A percentile compares a stretch with the other conserved stretches of the same genome.
These are phyloP conservation scores for Drosophila lacicola DNA, from an alignment of 2,888 invertebrate genomes.

Conservation along the genomic window DNA sequence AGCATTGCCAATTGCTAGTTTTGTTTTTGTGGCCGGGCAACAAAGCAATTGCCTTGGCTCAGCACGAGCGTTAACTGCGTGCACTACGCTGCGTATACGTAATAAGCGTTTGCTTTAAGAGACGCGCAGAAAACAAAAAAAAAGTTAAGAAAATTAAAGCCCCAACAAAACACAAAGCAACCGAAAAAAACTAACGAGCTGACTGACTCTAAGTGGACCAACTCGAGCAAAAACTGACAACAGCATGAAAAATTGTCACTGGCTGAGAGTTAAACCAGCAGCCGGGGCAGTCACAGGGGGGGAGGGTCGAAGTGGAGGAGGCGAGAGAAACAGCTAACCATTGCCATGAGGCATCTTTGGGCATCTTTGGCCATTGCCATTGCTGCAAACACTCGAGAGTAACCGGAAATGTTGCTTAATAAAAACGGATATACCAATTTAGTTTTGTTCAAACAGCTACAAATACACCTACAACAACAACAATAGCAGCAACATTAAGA, in stretches of 20 bases:
- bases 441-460: constrained; percentile 74
- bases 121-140: constrained; percentile 6
- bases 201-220: constrained; percentile 39
- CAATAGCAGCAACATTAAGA: constrained; percentile 11
- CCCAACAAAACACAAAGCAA: constrained; percentile 43
- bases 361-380: constrained; percentile 35
- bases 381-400: constrained; percentile 70
- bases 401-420: constrained; percentile 81
- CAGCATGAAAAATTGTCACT: constrained; percentile 80
- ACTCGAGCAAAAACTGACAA: constrained; percentile 71
- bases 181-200: constrained; percentile 74
- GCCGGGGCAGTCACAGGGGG: background rate
- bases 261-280: constrained; percentile 60
- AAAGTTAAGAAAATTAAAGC: constrained; percentile 49
- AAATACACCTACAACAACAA: constrained; percentile 31
- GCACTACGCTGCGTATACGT: constrained; percentile 74
- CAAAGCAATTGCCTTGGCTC: constrained; percentile 69
- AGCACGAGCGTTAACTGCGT: constrained; percentile 66
- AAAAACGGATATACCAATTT: constrained; percentile 81
- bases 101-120: constrained; percentile 65
- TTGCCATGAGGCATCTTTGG: constrained; percentile 36
- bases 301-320: too few relatives aligned
- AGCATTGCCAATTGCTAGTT: constrained; percentile 13
- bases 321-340: constrained; percentile 7
- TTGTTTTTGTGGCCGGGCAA: constrained; percentile 23